Conservation (phyloP, 2,113 vertebrate species). For the Oriolus oriolus region DNA sequence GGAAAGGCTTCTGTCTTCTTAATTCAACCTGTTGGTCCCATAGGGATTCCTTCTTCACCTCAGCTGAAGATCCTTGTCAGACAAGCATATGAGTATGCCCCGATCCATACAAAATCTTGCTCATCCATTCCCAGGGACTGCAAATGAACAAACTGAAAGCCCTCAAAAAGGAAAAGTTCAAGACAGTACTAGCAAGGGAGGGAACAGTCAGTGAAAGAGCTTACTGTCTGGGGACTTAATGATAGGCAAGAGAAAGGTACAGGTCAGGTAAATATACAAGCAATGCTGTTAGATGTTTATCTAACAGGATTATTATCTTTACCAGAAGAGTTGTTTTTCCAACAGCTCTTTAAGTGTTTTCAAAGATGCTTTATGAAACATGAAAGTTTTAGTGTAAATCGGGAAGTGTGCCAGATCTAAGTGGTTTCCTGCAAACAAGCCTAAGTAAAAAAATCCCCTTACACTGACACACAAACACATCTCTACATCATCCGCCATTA, state of each 20-base stretch:
- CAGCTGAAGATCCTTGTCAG: neutral
- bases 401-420: conserved; percentile 1
- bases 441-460: neutral
- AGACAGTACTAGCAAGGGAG: neutral
- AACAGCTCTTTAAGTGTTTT: conserved; percentile 1
- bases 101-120: neutral
- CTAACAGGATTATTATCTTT: neutral
- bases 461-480: neutral
- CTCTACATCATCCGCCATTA: neutral
- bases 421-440: neutral
- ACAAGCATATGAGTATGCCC: neutral
- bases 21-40: neutral
- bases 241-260: neutral
- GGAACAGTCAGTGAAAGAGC: neutral
- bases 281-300: neutral
- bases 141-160: neutral
- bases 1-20: neutral
- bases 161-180: neutral
- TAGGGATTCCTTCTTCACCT: neutral
- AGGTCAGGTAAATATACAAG: neutral
- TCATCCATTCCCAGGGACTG: neutral
- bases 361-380: neutral
- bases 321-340: neutral
- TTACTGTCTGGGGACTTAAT: neutral
- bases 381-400: neutral